Percentiles rank a stretch among this genome's conserved stretches.
Conservation (phyloP, 2,797 vertebrate genomes). For the Coregonus ussuriensis region DNA sequence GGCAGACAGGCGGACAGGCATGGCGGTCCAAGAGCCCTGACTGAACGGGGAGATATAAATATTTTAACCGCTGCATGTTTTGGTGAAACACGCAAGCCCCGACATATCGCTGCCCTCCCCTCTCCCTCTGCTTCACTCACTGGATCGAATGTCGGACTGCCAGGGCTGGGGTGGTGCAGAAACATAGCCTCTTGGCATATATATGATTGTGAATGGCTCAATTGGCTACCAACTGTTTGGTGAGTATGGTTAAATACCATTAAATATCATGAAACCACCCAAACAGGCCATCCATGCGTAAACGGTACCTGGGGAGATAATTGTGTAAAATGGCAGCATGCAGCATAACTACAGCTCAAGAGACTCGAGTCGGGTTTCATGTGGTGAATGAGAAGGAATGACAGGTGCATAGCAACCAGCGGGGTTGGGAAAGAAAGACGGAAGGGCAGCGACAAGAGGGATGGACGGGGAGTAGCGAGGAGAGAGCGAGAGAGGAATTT, state of each 20-base stretch:
- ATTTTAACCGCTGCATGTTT: constrained; percentile 45
- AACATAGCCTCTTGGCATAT: background rate
- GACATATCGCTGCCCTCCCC: constrained; percentile 2
- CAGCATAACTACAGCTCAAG: background rate
- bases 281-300: background rate
- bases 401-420: constrained; percentile 16
- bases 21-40: constrained; percentile 11
- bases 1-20: background rate
- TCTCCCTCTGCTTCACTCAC: background rate
- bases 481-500: background rate
- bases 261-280: background rate
- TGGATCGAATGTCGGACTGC: constrained; percentile 44
- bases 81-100: constrained; percentile 26
- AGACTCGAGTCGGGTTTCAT: background rate
- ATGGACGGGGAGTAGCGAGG: background rate
- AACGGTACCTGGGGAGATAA: background rate
- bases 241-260: background rate
- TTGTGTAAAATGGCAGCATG: background rate
- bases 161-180: constrained; percentile 18
- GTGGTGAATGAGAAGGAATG: constrained; percentile 3
- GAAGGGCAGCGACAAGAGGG: constrained; percentile 8
- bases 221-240: background rate
- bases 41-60: constrained; percentile 33
- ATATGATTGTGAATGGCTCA: background rate
- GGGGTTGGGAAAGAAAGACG: background rate